Evolutionary conservation across 1,140 invertebrate genomes (phyloP).

Genomic region (Augochlora pura): DNA sequence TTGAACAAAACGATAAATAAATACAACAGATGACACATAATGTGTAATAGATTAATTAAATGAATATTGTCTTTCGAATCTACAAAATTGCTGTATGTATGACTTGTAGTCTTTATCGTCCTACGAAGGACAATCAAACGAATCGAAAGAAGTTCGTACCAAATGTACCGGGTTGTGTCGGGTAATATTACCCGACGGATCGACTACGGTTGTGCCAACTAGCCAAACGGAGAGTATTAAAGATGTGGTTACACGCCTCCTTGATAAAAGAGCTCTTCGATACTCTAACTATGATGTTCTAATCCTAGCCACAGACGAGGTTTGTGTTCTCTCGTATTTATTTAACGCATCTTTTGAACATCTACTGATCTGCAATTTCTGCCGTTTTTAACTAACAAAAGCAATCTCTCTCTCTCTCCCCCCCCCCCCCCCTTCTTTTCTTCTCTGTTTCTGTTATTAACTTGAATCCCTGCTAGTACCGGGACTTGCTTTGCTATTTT

Average conservation of each 20-base stretch:
- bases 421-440: too few relatives aligned
- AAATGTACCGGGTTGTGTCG: conserved; percentile 86
- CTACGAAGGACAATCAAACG: conserved; percentile 77
- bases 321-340: conserved; percentile 71
- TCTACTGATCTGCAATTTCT: not conserved
- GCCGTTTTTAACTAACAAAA: conserved; percentile 32
- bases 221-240: conserved; percentile 87
- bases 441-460: not conserved
- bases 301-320: conserved; percentile 79
- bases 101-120: conserved; percentile 79
- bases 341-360: conserved; percentile 24
- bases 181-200: conserved; percentile 93
- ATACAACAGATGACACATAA: not conserved
- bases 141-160: conserved; percentile 76
- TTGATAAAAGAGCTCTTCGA: conserved; percentile 89
- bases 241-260: conserved; percentile 88
- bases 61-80: conserved; percentile 14
- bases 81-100: conserved; percentile 57
- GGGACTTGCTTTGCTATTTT: not conserved
- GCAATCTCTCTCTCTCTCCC: not conserved
- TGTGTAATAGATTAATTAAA: conserved; percentile 9
- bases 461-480: not conserved
- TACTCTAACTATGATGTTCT: conserved; percentile 90
- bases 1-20: not conserved
- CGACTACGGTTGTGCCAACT: conserved; percentile 93